Percentiles rank a stretch among this genome's conserved stretches.
Evolutionary conservation across 2,888 invertebrate genomes (phyloP).

Genomic region (Eupithecia tripunctaria): DNA sequence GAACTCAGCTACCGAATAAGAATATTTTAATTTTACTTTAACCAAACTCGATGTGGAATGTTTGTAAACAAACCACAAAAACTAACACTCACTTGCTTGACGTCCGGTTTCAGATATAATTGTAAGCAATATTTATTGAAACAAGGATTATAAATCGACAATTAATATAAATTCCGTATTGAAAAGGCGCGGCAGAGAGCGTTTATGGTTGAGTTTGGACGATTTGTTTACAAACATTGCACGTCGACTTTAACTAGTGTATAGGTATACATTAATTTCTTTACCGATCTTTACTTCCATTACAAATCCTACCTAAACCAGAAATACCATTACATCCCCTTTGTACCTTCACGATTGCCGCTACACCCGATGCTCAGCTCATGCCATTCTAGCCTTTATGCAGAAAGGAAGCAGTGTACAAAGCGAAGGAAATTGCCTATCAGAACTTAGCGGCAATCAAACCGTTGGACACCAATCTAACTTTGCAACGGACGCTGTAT

Average conservation of each 20-base stretch:
- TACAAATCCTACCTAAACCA: neutral
- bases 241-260: too few relatives aligned
- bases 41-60: too few relatives aligned
- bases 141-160: too few relatives aligned
- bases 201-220: too few relatives aligned
- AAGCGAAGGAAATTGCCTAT: conserved; percentile 83
- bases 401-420: conserved; percentile 70
- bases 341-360: conserved; percentile 6
- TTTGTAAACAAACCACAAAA: too few relatives aligned
- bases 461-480: conserved; percentile 71
- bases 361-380: conserved; percentile 21
- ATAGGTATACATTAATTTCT: neutral
- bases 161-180: too few relatives aligned
- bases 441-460: conserved; percentile 71
- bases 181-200: too few relatives aligned
- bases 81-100: too few relatives aligned
- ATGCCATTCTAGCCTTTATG: conserved; percentile 22
- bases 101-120: too few relatives aligned
- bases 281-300: neutral
- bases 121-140: too few relatives aligned
- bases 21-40: neutral
- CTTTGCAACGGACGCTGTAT: conserved; percentile 68
- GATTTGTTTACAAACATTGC: too few relatives aligned
- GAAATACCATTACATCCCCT: neutral
- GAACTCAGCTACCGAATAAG: neutral